Conservation (phyloP, 2,888 invertebrate species). For the Harmothoe impar region DNA sequence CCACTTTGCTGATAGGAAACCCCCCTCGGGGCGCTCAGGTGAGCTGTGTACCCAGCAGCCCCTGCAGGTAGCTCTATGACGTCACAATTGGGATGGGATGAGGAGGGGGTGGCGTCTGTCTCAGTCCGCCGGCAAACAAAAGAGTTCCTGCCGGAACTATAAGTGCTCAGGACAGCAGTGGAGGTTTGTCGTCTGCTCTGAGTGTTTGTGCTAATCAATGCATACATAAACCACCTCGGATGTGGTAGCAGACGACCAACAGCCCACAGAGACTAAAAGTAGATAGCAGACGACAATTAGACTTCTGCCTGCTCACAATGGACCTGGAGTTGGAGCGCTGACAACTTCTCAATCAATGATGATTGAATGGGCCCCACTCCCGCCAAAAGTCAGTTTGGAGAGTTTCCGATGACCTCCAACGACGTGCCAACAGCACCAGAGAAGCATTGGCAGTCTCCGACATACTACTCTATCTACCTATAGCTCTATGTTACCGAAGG, state of each 20-base stretch:
- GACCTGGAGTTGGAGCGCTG: slow-evolving; percentile 33
- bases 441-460: no score
- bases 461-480: no score
- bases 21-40: slow-evolving; percentile 24
- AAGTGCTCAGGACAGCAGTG: neutral
- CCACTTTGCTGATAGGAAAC: slow-evolving; percentile 57
- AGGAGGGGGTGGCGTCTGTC: neutral
- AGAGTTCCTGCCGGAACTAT: neutral
- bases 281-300: slow-evolving; percentile 48
- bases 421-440: neutral
- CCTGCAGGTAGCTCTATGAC: slow-evolving; percentile 17
- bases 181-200: neutral
- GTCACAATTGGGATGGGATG: neutral
- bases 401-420: neutral
- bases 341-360: slow-evolving; percentile 50
- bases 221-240: slow-evolving; percentile 16
- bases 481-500: no score
- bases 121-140: slow-evolving; percentile 19
- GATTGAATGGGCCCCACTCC: slow-evolving; percentile 6
- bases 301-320: neutral
- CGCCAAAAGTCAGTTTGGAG: slow-evolving; percentile 44
- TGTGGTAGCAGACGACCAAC: slow-evolving; percentile 2
- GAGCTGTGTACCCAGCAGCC: neutral
- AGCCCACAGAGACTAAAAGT: slow-evolving; percentile 1
- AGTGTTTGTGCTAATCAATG: slow-evolving; percentile 11